These are phyloP conservation scores for Drosophila oshimai DNA, from an alignment of 1,140 invertebrate genomes.

Conservation along the genomic window DNA sequence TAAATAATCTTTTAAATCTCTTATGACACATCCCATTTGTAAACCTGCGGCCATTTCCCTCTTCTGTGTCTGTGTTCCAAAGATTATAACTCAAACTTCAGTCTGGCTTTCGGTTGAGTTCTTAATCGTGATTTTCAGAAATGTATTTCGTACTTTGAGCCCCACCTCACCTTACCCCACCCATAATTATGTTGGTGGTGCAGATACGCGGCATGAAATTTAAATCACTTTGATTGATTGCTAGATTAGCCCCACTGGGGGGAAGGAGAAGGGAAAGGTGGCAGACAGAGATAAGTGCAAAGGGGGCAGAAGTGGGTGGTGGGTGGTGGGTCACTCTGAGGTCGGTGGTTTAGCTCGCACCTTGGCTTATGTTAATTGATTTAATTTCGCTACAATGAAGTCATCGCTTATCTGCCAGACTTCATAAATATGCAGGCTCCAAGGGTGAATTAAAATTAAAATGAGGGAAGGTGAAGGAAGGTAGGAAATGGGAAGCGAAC, in stretches of 20 bases:
- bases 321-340: not conserved
- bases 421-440: conserved; percentile 66
- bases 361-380: conserved; percentile 74
- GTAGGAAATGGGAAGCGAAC: not conserved
- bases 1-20: not conserved
- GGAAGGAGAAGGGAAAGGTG: conserved; percentile 18
- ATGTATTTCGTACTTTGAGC: not conserved
- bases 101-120: conserved; percentile 26
- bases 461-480: not conserved
- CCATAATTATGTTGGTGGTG: conserved; percentile 7
- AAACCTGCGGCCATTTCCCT: not conserved
- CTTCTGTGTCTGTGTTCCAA: conserved; percentile 7
- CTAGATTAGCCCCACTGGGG: conserved; percentile 49
- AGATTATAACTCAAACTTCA: conserved; percentile 28
- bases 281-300: conserved; percentile 31
- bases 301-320: not conserved
- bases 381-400: conserved; percentile 79
- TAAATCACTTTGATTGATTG: conserved; percentile 82
- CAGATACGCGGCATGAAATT: conserved; percentile 72
- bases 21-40: conserved; percentile 1
- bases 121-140: conserved; percentile 39
- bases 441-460: conserved; percentile 9
- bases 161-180: not conserved
- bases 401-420: conserved; percentile 58
- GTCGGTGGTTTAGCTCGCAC: conserved; percentile 33